These are phyloP conservation scores for Nowickia ferox DNA, from an alignment of 2,888 invertebrate genomes.

Conservation along the genomic window DNA sequence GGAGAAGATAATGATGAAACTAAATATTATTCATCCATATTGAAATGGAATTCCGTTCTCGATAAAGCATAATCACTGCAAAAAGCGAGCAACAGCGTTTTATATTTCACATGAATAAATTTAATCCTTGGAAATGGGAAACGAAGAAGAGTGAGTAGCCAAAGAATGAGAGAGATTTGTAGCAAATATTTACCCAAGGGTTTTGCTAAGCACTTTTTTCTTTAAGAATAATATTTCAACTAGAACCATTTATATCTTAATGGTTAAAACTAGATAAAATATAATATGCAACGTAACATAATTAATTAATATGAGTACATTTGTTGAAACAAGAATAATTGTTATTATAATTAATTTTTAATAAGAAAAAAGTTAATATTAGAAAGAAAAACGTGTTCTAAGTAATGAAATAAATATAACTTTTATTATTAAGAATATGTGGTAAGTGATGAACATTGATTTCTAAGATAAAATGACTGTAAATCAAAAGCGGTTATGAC, in stretches of 20 bases:
- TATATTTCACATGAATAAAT: slow-evolving; percentile 41
- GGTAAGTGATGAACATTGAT: too few species aligned
- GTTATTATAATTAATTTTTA: not conserved
- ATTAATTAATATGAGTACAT: not conserved
- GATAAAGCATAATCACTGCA: slow-evolving; percentile 50
- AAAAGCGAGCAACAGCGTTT: slow-evolving; percentile 51
- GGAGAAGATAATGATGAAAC: slow-evolving; percentile 59
- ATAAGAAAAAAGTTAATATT: too few species aligned
- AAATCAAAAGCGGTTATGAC: too few species aligned
- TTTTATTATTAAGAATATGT: too few species aligned
- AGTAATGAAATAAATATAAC: too few species aligned
- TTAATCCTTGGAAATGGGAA: slow-evolving; percentile 21
- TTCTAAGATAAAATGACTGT: too few species aligned
- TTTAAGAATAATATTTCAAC: not conserved
- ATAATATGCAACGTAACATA: not conserved
- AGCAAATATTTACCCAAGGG: slow-evolving; percentile 12
- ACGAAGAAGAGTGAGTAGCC: not conserved
- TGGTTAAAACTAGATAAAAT: not conserved
- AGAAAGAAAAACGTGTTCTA: too few species aligned
- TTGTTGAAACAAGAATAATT: not conserved
- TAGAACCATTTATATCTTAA: too few species aligned
- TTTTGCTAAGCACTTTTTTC: slow-evolving; percentile 4
- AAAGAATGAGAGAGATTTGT: slow-evolving; percentile 15
- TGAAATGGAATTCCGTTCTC: slow-evolving; percentile 55
- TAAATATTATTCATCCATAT: slow-evolving; percentile 56